These are phyloP conservation scores for Arbacia lixula DNA, from an alignment of 53 echinoderm and acorn worm genomes.

Conservation along the genomic window DNA sequence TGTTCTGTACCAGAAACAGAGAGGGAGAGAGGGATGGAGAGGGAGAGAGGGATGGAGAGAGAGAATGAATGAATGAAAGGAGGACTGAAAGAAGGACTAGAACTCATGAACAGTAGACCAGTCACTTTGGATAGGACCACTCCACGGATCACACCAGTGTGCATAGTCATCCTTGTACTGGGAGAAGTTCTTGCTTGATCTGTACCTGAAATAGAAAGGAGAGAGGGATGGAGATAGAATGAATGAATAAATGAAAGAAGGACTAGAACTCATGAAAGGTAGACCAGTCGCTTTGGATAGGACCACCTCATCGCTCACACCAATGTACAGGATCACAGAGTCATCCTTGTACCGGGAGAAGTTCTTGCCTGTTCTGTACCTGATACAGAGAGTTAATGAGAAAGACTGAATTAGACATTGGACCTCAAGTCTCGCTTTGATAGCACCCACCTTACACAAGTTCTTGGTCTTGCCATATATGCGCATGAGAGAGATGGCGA, in stretches of 20 bases:
- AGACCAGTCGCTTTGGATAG: constrained; percentile 40
- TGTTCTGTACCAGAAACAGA: constrained; percentile 72
- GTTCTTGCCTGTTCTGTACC: constrained; percentile 76
- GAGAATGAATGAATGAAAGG: too few species aligned
- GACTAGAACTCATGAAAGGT: constrained; percentile 82
- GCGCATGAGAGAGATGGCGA: too few species aligned
- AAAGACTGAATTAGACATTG: background rate
- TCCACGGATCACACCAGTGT: too few species aligned
- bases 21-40: background rate
- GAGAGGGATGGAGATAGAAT: too few species aligned
- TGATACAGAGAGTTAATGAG: background rate
- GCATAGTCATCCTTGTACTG: too few species aligned
- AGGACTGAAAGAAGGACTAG: background rate
- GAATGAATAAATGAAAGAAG: too few species aligned
- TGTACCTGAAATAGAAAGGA: constrained; percentile 63
- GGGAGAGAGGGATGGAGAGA: too few species aligned
- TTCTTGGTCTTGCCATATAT: too few species aligned
- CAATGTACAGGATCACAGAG: constrained; percentile 79
- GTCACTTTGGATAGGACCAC: too few species aligned
- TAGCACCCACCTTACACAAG: too few species aligned
- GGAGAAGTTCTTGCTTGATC: constrained; percentile 63
- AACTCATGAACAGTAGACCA: too few species aligned
- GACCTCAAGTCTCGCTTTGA: too few species aligned
- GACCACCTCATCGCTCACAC: constrained; percentile 55
- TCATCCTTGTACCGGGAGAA: constrained; percentile 74